Conservation (phyloP, 2,888 invertebrate species). For the Oxycera nigricornis region DNA sequence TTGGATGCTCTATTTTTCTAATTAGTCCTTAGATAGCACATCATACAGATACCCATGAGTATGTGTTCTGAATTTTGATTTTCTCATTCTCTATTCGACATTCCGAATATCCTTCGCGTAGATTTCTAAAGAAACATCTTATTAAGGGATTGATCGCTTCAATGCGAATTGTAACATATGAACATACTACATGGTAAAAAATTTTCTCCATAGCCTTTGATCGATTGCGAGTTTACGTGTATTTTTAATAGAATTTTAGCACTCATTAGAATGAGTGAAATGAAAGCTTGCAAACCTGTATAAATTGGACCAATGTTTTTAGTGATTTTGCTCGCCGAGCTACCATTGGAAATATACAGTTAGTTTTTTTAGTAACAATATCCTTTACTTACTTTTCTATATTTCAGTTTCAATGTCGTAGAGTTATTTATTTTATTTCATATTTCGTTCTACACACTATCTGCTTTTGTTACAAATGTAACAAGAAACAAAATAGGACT, state of each 20-base stretch:
- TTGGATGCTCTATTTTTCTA: not conserved
- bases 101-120: slow-evolving; percentile 31
- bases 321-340: no score
- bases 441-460: no score
- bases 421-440: no score
- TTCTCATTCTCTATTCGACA: slow-evolving; percentile 13
- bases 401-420: no score
- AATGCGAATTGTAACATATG: not conserved
- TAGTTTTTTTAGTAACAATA: no score
- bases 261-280: not conserved
- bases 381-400: no score
- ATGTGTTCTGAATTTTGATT: not conserved
- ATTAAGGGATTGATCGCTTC: not conserved
- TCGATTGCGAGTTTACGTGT: no score
- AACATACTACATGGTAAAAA: not conserved
- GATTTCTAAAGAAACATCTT: slow-evolving; percentile 21
- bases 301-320: not conserved
- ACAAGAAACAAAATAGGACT: no score
- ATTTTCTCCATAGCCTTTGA: slow-evolving; percentile 20
- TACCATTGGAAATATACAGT: no score
- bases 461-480: no score
- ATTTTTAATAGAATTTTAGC: slow-evolving; percentile 3
- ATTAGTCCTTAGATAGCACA: not conserved
- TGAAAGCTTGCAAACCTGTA: not conserved
- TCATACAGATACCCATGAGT: not conserved